Percentiles rank a stretch among this genome's conserved stretches.
Evolutionary conservation across 2,113 vertebrate species (phyloP).

Genomic region (Lycaon pictus): DNA sequence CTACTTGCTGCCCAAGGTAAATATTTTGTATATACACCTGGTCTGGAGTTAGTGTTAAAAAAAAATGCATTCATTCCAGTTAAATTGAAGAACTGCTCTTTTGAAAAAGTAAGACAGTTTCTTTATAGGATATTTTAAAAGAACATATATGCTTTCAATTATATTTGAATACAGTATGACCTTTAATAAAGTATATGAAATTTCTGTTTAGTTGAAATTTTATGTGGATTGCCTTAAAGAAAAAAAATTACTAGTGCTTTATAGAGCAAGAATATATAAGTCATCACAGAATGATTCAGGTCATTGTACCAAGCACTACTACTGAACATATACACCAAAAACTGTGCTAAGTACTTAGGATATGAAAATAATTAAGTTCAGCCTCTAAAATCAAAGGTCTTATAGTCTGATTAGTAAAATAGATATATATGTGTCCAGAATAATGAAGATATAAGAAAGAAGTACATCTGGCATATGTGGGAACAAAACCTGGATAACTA

Average conservation of each 20-base stretch:
- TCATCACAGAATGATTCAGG: background rate
- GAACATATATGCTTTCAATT: background rate
- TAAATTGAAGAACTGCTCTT: background rate
- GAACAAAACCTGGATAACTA: background rate
- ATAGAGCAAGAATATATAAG: background rate
- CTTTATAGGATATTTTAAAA: background rate
- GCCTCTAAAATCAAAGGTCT: background rate
- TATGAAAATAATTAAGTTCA: conserved; percentile 23
- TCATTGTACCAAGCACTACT: background rate
- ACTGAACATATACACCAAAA: background rate
- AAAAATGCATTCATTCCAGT: background rate
- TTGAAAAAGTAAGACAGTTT: background rate
- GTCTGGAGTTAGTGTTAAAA: background rate
- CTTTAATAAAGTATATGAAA: background rate
- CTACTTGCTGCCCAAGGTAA: background rate
- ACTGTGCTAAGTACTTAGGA: background rate
- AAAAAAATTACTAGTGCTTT: background rate
- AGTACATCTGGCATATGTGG: background rate
- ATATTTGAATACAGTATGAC: background rate
- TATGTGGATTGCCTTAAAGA: background rate
- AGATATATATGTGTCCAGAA: conserved; percentile 32
- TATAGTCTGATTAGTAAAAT: background rate
- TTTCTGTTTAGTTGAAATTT: conserved; percentile 39
- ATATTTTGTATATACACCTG: background rate
- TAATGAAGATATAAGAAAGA: conserved; percentile 11